Percentiles rank a stretch among this genome's conserved stretches.
Conservation (phyloP, 2,113 vertebrate species). For the Alligator sinensis region DNA sequence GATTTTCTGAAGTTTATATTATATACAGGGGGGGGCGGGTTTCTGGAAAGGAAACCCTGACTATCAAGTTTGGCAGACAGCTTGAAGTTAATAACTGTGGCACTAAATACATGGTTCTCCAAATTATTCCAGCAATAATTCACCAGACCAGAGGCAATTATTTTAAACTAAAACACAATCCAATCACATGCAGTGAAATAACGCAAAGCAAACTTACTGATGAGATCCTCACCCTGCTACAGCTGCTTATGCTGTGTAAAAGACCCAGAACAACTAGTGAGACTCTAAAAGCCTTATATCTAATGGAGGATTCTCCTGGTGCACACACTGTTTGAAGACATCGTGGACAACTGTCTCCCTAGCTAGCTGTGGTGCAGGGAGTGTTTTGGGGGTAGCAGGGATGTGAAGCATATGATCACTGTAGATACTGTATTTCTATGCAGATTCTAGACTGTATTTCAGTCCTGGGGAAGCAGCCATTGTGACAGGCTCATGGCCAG, state of each 20-base stretch:
- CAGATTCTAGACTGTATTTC: no score
- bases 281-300: background rate
- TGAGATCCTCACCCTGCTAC: background rate
- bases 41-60: background rate
- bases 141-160: background rate
- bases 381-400: no score
- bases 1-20: background rate
- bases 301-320: background rate
- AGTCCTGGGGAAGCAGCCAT: background rate
- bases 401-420: no score
- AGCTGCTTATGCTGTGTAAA: background rate
- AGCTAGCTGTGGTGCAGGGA: no score
- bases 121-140: background rate
- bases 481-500: rapidly evolving
- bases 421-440: no score
- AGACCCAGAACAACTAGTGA: no score
- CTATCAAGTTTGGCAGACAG: background rate
- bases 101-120: background rate
- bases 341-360: no score
- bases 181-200: background rate
- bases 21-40: no score
- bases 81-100: background rate
- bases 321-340: background rate
- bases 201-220: background rate
- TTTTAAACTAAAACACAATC: background rate